These are phyloP conservation scores for Conus betulinus DNA, from an alignment of 1,140 invertebrate genomes.

Conservation along the genomic window DNA sequence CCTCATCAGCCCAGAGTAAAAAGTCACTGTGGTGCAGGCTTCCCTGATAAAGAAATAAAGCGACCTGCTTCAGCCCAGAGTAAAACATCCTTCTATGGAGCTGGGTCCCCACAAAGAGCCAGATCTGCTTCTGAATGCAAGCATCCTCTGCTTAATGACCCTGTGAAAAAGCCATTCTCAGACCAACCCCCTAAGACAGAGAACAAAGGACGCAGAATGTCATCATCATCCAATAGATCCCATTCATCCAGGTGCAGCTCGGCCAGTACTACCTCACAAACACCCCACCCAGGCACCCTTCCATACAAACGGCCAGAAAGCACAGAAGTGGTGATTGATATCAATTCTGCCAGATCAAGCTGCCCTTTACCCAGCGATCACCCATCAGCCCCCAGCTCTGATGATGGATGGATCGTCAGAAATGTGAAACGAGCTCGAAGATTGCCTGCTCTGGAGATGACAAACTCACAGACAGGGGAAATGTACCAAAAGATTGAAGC, in stretches of 20 bases:
- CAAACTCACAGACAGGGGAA: background rate
- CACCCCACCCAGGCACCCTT: conserved; percentile 13
- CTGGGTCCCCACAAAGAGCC: background rate
- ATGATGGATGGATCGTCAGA: background rate
- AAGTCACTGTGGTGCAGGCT: background rate
- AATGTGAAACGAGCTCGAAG: background rate
- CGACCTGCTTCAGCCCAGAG: background rate
- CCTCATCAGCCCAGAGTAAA: background rate
- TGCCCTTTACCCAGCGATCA: background rate
- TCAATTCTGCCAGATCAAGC: background rate
- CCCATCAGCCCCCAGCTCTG: background rate
- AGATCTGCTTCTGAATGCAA: background rate
- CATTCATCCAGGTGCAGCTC: background rate
- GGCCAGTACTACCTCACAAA: background rate
- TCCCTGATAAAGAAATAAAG: background rate
- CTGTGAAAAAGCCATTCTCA: background rate
- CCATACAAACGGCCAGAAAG: background rate
- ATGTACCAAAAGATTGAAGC: conserved; percentile 1
- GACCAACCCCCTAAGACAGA: background rate
- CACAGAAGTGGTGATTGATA: conserved; percentile 5
- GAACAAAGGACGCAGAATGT: background rate
- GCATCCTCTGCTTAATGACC: background rate
- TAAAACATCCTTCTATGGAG: background rate
- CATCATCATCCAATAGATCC: background rate
- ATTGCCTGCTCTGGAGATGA: background rate